Evolutionary conservation across 2,113 vertebrate species (phyloP).

Genomic region (Boleophthalmus pectinirostris): DNA sequence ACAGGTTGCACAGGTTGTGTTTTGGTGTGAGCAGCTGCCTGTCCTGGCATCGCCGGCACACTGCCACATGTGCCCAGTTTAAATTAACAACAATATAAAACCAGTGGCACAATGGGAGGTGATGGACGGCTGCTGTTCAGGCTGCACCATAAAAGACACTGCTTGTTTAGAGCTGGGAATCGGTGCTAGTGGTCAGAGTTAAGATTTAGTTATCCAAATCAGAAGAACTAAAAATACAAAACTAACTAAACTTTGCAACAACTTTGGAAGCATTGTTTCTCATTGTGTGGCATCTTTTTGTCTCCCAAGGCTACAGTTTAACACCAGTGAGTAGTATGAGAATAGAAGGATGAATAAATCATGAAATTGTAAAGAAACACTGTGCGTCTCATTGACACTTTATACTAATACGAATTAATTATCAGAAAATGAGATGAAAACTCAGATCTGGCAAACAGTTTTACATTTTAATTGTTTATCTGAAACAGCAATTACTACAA

Average conservation of each 20-base stretch:
- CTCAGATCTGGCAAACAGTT: background rate
- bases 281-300: background rate
- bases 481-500: background rate
- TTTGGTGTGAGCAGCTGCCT: conserved; percentile 68
- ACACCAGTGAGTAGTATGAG: background rate
- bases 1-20: conserved; percentile 78
- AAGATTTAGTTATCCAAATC: background rate
- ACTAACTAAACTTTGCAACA: background rate
- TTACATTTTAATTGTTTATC: background rate
- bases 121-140: conserved; percentile 4
- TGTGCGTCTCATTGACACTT: background rate
- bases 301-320: too few relatives aligned
- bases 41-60: conserved; percentile 48
- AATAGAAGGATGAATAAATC: background rate
- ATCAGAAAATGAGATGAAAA: too few relatives aligned
- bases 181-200: background rate
- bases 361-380: background rate
- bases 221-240: too few relatives aligned
- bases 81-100: conserved; percentile 32
- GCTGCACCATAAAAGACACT: background rate
- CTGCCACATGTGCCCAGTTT: conserved; percentile 31
- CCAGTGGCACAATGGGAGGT: conserved; percentile 9
- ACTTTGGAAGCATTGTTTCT: background rate
- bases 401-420: too few relatives aligned
- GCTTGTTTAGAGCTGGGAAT: background rate